Evolutionary conservation across 2,113 vertebrate genomes (phyloP), one percentile per base, ranked within the genome.

Genomic region (Scalopus aquaticus): DNA sequence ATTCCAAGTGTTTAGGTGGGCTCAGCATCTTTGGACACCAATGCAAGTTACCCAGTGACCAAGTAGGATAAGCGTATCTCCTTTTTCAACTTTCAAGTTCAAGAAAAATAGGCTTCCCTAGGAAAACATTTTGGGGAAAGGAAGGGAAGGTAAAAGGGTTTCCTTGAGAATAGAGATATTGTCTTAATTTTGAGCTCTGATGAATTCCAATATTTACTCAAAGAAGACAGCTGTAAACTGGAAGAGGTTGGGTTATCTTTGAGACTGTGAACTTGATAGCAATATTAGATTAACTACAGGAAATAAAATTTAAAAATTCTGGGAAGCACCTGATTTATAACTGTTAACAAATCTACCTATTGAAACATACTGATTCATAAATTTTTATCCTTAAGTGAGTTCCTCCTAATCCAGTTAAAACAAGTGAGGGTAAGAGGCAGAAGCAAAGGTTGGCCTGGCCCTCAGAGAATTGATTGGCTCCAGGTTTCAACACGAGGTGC

Each of bases 401-500:
- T 19, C 26, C 35, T 79, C 11, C 46, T 30, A 15, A 6, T 49
- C 22, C 76, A 60, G 32, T 73, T 89, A 81, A 60, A 67, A 60
- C 5, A 60, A 95, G 13, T 30, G 35, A 3, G 46, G 54, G 6
- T 67, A 56, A 51, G 81, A 91, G 74, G 49, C 69, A 93, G 86
- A 82, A 84, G 73, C 37, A 46, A 96, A 80, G 42, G 46, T 6
- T 78, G 72, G 42, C 62, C 32, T 26, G 9, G 35, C 39, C 15
- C 35, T 79, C 77, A 4, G 37, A 93, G 54, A 80, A 2, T 62
- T 90, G 90, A 85, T 60, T 0, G 42, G 56, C 82, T 51, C 42
- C 67, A 76, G 28, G 60, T 95, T 98, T 96, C 96, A 93, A 96
- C 92, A 95, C 1, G 35, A 42, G 24, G 90, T 92, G 88, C 91